Conservation (phyloP, 2,888 invertebrate genomes). For the Tenthredo scrophulariae region DNA sequence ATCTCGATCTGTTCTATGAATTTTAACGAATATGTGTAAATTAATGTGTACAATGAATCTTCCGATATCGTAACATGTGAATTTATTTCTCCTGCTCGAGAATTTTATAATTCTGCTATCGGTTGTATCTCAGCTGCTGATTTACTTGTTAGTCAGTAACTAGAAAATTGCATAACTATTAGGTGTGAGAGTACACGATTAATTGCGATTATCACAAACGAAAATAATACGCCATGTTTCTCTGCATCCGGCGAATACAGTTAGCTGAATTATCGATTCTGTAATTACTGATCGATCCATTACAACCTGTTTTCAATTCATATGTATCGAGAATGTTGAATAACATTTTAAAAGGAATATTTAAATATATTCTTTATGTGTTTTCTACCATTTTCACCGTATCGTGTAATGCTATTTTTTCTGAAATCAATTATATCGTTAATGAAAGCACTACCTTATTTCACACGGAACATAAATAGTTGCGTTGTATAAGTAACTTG, state of each 20-base stretch:
- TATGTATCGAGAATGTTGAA: background rate
- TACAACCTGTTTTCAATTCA: background rate
- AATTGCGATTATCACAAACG: background rate
- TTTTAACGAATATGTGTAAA: background rate
- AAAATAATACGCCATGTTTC: background rate
- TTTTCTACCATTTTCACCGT: background rate
- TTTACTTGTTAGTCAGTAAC: background rate
- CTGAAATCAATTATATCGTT: constrained; percentile 14
- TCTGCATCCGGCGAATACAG: background rate
- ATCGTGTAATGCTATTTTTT: background rate
- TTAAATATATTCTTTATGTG: background rate
- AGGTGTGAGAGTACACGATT: background rate
- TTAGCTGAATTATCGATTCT: background rate
- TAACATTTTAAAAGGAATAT: background rate
- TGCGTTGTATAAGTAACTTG: constrained; percentile 15
- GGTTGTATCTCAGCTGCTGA: background rate
- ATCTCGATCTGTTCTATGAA: constrained; percentile 37
- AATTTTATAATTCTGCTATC: constrained; percentile 12
- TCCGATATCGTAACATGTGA: constrained; percentile 18
- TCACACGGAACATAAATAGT: background rate
- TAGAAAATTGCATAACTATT: constrained; percentile 6
- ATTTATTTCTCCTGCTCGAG: background rate
- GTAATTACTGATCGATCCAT: background rate
- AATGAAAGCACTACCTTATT: background rate
- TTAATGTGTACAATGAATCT: background rate